Evolutionary conservation across 2,113 vertebrate species (phyloP), one percentile per base, ranked within the genome.

Genomic region (Rafetus swinhoei): DNA sequence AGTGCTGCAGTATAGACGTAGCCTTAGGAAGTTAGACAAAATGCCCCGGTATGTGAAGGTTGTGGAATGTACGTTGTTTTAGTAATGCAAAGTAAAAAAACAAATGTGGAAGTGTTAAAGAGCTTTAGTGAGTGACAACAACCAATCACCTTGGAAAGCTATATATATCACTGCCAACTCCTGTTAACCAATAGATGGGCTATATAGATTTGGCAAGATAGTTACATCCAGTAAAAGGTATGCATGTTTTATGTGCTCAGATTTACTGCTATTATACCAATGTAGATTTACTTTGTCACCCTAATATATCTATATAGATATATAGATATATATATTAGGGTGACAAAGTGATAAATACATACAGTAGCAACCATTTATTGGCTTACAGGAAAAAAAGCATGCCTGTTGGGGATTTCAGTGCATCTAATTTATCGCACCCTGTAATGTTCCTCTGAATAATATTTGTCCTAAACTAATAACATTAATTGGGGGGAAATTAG

Each of bases 401-500:
- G 35, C 25, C 13, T 60, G 74, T 12, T 56, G 62, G 25, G 86
- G 16, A 82, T 56, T 59, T 74, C 53, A 72, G 77, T 60, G 19
- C 22, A 50, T 79, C 29, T 19, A 32, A 35, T 15, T n/a, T 29
- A 77, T 87, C 79, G 60, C 55, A 0, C 0, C 82, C 84, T 52
- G 25, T 24, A 87, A 92, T 87, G 9, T 4, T 79, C 13, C 27
- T 50, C 84, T 86, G 50, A 86, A 52, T 82, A 85, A 86, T n/a
- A 25, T 8, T 90, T 88, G 2, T 5, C 50, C 4, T 6, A 1
- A 22, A 21, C 29, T 87, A 76, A 76, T 39, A 76, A 45, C 12
- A 9, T 76, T 50, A 45, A 76, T 50, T 76, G 11, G 35, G 24
- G 21, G 39, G 13, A 45, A 45, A 76, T 45, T 50, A 76, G 39